Base-by-base conservation (phyloP, 2,113 vertebrate genomes). In the Ammodytes dubius region DNA sequence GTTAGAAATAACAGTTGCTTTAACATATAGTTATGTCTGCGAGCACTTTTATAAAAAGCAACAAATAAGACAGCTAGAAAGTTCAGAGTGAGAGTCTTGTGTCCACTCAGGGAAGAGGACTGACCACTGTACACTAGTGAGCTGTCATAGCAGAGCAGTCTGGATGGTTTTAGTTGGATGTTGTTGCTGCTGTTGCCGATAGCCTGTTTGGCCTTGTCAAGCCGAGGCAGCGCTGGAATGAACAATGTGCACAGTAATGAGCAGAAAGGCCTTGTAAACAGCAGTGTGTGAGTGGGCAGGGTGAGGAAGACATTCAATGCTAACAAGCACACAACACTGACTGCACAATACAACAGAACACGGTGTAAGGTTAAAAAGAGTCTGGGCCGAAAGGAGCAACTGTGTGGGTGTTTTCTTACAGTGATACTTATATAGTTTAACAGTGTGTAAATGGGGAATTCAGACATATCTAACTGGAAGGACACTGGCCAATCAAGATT, bases 201-300 rank as follows among this genome's bases (percentile, higher is more conserved):
- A 0, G 40, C 27, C 53, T 46, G 58, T 64, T 59, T 45, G 74
- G 58, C 27, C 77, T 73, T 10, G 70, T 74, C 67, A 42, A 37
- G 11, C 17, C 7, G 66, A 81, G 53, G 35, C 72, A 57, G 65
- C 14, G 1, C 46, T 1, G 61, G 27, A 74, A 7, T 53, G 52
- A 87, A 76, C 67, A 74, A 68, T 73, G 53, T 49, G 37, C 45
- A 5, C 2, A 4, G 45, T 79, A 75, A 89, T 49, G 74, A 89
- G 80, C 66, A 80, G 70, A 59, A 54, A 67, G 53, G 75, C 60
- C 76, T 67, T 45, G 64, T 74, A 69, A 82, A 78, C 68, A 71
- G 53, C 58, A 74, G 58, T 35, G 82, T 72, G 59, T 17, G 76
- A 71, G 78, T 35, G 67, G 65, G 59, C 59, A 5, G 59, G 37